Evolutionary conservation across 2,113 vertebrate genomes (phyloP).

Genomic region (Leptodactylus fuscus): DNA sequence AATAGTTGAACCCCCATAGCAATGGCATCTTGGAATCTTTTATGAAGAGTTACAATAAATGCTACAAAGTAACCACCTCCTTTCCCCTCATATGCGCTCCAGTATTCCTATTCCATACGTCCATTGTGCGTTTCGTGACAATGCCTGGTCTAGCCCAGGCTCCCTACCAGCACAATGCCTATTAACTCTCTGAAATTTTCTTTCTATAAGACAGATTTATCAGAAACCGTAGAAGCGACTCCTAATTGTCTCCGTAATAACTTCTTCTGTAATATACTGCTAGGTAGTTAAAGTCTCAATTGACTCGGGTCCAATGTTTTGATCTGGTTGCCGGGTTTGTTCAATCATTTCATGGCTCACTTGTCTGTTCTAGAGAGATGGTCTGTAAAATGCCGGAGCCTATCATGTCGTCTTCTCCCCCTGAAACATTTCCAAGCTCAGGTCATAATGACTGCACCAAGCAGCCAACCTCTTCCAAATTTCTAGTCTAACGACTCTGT

Average conservation of each 20-base stretch:
- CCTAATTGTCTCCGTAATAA: conserved; percentile 41
- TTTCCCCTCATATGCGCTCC: neutral
- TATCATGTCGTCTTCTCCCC: conserved; percentile 10
- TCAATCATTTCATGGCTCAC: conserved; percentile 52
- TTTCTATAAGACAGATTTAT: conserved; percentile 2
- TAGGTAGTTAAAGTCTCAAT: conserved; percentile 22
- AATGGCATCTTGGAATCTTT: no score
- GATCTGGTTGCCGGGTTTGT: conserved; percentile 30
- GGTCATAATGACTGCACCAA: conserved; percentile 53
- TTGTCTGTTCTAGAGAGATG: conserved; percentile 45
- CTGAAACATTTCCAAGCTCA: conserved; percentile 38
- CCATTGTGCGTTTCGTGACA: neutral
- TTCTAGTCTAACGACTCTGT: conserved; percentile 22
- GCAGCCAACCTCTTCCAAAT: conserved; percentile 47
- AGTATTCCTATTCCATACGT: no score
- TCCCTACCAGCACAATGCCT: neutral
- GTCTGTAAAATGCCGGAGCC: conserved; percentile 39
- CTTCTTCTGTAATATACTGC: conserved; percentile 46
- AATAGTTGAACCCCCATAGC: no score
- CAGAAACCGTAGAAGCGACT: conserved; percentile 1
- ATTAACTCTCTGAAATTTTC: neutral
- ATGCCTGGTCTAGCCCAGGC: neutral
- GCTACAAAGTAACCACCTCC: no score
- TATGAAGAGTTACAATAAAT: no score
- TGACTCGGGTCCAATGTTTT: conserved; percentile 43